Conservation (phyloP, 2,797 vertebrate species). For the Phoeniculus purpureus region DNA sequence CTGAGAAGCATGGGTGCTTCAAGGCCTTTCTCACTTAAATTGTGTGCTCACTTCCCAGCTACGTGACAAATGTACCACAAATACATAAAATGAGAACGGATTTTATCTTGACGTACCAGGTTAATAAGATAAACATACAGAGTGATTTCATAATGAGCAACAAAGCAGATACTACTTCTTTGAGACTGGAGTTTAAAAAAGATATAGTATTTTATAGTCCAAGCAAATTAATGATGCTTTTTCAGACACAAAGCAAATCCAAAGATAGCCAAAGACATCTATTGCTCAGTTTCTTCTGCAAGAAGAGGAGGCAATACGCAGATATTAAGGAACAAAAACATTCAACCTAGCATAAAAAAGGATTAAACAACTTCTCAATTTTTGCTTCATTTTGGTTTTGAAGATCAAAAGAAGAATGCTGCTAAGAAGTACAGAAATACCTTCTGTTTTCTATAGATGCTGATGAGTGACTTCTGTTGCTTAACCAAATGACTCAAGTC, state of each 20-base stretch:
- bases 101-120: background rate
- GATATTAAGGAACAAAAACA: background rate
- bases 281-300: background rate
- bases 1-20: background rate
- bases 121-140: background rate
- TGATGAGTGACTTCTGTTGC: background rate
- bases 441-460: background rate
- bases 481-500: background rate
- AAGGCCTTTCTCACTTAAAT: background rate
- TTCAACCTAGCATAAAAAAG: background rate
- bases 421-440: background rate
- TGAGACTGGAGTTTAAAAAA: background rate
- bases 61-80: background rate
- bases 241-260: background rate
- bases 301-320: background rate
- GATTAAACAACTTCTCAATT: background rate
- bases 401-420: background rate
- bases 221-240: background rate
- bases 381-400: background rate
- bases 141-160: background rate
- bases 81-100: background rate
- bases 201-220: background rate
- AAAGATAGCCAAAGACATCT: background rate
- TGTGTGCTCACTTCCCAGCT: background rate
- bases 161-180: background rate